Conservation (phyloP, 2,113 vertebrate genomes). For the Embiotoca jacksoni region DNA sequence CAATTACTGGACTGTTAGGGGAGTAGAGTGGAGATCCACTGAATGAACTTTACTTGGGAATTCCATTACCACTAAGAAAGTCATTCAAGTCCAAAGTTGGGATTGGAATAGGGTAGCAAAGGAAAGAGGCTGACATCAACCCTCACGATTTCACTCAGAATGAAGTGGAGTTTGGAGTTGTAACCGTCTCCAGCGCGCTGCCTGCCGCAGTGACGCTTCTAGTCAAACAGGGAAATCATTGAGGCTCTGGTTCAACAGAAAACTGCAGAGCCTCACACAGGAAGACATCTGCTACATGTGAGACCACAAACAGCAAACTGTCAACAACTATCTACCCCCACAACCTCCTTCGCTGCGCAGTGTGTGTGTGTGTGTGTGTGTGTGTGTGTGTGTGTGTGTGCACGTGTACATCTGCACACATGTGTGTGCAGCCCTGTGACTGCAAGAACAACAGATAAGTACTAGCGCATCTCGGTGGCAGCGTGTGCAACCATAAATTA, state of each 20-base stretch:
- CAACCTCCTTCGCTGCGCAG: conserved; percentile 17
- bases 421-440: conserved; percentile 16
- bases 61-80: conserved; percentile 74
- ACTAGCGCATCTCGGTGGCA: conserved; percentile 44
- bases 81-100: conserved; percentile 65
- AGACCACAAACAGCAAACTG: conserved; percentile 80
- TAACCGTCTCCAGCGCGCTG: conserved; percentile 34
- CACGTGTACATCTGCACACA: conserved; percentile 5
- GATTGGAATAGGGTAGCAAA: conserved; percentile 41
- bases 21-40: conserved; percentile 71
- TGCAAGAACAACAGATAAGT: conserved; percentile 67
- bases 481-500: conserved; percentile 56
- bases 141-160: conserved; percentile 39
- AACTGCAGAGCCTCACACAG: conserved; percentile 71
- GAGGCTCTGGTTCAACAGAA: conserved; percentile 54
- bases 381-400: not conserved
- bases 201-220: conserved; percentile 34
- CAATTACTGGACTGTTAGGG: conserved; percentile 73
- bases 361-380: not conserved
- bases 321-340: conserved; percentile 67
- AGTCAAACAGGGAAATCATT: conserved; percentile 62
- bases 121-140: conserved; percentile 45
- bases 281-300: conserved; percentile 77
- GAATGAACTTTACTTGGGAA: conserved; percentile 79
- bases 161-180: conserved; percentile 49